These are phyloP conservation scores for Andrena hattorfiana DNA, from an alignment of 2,888 invertebrate species.

Conservation along the genomic window DNA sequence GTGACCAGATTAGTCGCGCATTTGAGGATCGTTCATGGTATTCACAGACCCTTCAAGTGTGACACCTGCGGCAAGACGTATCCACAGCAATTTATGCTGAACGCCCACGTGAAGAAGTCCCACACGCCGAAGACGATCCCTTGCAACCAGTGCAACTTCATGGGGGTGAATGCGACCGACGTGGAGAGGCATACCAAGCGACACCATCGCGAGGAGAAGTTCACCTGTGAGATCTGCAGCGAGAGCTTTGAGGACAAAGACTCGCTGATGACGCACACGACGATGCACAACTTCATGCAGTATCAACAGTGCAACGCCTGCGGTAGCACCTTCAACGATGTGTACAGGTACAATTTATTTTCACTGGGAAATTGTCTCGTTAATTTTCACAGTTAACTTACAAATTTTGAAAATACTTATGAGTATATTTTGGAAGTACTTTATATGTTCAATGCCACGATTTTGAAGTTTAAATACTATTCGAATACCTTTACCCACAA, in stretches of 20 bases:
- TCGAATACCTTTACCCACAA: too few relatives aligned
- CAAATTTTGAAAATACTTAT: too few relatives aligned
- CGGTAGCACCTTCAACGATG: slow-evolving; percentile 74
- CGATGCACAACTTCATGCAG: slow-evolving; percentile 74
- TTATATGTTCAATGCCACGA: too few relatives aligned
- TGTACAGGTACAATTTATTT: slow-evolving; percentile 58
- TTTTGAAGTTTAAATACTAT: too few relatives aligned
- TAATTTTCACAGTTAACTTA: neutral
- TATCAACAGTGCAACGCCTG: slow-evolving; percentile 76
- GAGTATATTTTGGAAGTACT: too few relatives aligned
- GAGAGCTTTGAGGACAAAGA: slow-evolving; percentile 72
- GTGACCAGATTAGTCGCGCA: slow-evolving; percentile 79
- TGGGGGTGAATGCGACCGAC: slow-evolving; percentile 74
- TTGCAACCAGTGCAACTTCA: slow-evolving; percentile 76
- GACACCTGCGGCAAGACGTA: slow-evolving; percentile 76
- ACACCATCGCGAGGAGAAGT: slow-evolving; percentile 65
- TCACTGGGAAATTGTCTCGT: neutral
- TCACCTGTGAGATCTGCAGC: slow-evolving; percentile 75
- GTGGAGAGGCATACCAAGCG: slow-evolving; percentile 76
- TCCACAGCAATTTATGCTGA: slow-evolving; percentile 78
- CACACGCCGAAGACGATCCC: slow-evolving; percentile 76
- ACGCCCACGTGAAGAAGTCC: slow-evolving; percentile 78
- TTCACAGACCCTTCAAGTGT: slow-evolving; percentile 80
- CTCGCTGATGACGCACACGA: slow-evolving; percentile 69
- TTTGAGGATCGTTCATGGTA: slow-evolving; percentile 75